phyloP scores from a whole-genome alignment of 2,888 invertebrate genomes.

The Apamea crenata region DNA sequence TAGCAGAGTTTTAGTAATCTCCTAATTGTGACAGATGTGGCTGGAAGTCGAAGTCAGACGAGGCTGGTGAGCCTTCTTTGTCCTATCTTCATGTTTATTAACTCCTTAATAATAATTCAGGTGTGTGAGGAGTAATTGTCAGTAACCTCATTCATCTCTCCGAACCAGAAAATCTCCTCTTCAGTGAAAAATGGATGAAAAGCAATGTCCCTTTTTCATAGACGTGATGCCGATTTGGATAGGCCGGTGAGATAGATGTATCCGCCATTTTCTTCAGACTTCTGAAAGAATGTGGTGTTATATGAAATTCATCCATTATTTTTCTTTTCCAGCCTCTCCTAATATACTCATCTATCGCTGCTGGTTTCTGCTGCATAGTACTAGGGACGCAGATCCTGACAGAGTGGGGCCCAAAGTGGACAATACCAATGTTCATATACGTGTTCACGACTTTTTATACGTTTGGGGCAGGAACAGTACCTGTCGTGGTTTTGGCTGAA shows the following conservation, averaged over 20 bases:
- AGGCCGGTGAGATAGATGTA: not conserved
- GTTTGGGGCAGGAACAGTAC: conserved; percentile 79
- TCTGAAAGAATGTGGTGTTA: not conserved
- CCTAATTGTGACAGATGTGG: no score
- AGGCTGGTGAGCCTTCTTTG: not conserved
- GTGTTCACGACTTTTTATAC: conserved; percentile 72
- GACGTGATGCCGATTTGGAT: not conserved
- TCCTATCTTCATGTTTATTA: no score
- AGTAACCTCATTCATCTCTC: no score
- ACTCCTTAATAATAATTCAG: no score
- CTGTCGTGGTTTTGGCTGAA: conserved; percentile 77
- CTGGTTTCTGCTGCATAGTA: conserved; percentile 72
- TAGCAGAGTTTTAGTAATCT: no score
- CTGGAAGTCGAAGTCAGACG: not conserved
- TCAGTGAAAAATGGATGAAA: not conserved
- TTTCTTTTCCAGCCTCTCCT: conserved; percentile 73
- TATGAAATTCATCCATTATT: not conserved
- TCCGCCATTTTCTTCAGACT: not conserved
- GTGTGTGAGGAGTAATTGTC: no score
- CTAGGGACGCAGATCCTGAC: conserved; percentile 78
- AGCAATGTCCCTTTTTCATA: not conserved
- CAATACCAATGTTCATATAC: conserved; percentile 75
- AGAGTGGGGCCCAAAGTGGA: conserved; percentile 78
- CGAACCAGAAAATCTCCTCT: no score
- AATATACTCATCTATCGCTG: conserved; percentile 72